Evolutionary conservation across 1,140 invertebrate species (phyloP), one percentile per base, ranked within the genome.

Genomic region (Schlechtendalia chinensis): DNA sequence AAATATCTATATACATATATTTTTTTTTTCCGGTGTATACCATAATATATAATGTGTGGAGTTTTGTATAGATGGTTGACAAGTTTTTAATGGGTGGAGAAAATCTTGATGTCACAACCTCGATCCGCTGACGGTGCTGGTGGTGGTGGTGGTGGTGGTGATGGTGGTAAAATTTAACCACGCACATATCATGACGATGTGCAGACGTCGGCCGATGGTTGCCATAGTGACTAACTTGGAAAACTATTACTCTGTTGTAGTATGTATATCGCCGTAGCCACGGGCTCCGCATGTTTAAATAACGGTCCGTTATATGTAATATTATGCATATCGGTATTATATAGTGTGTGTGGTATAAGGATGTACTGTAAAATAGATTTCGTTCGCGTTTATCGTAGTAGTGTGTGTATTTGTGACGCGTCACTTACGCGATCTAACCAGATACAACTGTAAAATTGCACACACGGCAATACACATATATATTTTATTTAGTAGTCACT

Each of bases 161-260:
- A 8, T 8, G 3, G 32, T 8, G 32, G 32, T 8, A 67, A 45
- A 17, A 6, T n/a, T 12, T 14, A 45, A 29, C 8, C 63, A 24
- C 32, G 19, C 29, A 39, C 19, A 65, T 14, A 22, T 12, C 3
- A 67, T 19, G n/a, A 39, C 63, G 63, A 67, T n/a, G 39, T 22
- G 27, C 32, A 19, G 63, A 22, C 65, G n/a, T n/a, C 11, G 22
- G 39, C 65, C 32, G 47, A 47, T 47, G 22, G 65, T 69, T 45
- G 16, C 65, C 65, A 69, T 69, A 16, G 65, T n/a, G 65, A 69
- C 65, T n/a, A 16, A 69, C 63, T 65, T 19, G 29, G 29, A 65
- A 65, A 65, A 65, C 63, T 65, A 65, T 65, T 39, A 14, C 29
- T 19, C 17, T 12, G 19, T 65, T 12, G 29, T 65, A 29, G 19